Evolutionary conservation across 2,113 vertebrate species (phyloP).

Genomic region (Cheilinus undulatus): DNA sequence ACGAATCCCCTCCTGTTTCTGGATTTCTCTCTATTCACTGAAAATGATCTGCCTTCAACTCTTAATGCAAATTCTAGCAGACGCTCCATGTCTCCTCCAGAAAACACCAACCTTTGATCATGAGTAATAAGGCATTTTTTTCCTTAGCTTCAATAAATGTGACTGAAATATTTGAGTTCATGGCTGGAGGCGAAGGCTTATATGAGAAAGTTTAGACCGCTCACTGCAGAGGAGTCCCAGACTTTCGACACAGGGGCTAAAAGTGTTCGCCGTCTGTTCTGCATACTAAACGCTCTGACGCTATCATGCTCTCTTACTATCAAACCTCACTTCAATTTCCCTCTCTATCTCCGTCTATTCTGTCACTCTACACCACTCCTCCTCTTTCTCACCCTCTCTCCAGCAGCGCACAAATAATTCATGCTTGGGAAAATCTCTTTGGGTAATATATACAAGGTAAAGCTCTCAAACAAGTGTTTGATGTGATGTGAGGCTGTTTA

Average conservation of each 20-base stretch:
- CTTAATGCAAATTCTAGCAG: conserved; percentile 70
- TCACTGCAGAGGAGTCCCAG: conserved; percentile 68
- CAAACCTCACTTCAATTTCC: conserved; percentile 44
- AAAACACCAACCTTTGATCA: conserved; percentile 81
- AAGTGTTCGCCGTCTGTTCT: conserved; percentile 55
- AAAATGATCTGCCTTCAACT: conserved; percentile 68
- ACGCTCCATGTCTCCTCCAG: conserved; percentile 62
- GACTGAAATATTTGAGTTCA: conserved; percentile 76
- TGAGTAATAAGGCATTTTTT: conserved; percentile 69
- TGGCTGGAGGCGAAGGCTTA: conserved; percentile 71
- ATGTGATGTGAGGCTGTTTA: conserved; percentile 23
- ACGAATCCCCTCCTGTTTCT: conserved; percentile 33
- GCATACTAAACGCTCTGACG: conserved; percentile 60
- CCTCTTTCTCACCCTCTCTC: conserved; percentile 20
- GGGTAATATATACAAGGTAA: conserved; percentile 20
- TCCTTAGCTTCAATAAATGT: conserved; percentile 60
- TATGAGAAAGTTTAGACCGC: conserved; percentile 74
- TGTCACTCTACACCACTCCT: neutral
- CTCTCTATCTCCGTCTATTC: conserved; percentile 15
- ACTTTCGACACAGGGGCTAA: conserved; percentile 70
- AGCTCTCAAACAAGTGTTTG: conserved; percentile 10
- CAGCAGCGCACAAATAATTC: conserved; percentile 24
- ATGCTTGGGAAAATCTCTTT: conserved; percentile 13
- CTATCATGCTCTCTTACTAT: conserved; percentile 51
- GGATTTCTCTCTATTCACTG: conserved; percentile 46